These are phyloP conservation scores for Manacus vitellinus DNA, from an alignment of 2,113 vertebrate genomes.

Conservation along the genomic window DNA sequence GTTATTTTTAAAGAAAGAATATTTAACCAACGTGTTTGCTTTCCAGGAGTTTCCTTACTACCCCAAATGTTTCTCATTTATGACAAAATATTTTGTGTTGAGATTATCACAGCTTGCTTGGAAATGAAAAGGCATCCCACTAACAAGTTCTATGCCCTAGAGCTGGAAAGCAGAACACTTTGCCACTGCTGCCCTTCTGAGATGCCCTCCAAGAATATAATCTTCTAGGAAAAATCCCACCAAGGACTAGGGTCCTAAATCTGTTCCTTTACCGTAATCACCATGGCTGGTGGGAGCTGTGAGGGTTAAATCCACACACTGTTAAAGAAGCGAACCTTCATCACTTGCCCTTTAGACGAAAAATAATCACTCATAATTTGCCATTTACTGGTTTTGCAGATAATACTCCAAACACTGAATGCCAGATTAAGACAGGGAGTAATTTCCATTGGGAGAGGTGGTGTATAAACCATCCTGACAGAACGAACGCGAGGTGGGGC, in stretches of 20 bases:
- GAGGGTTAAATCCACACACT: not conserved
- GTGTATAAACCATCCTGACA: not conserved
- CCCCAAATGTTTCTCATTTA: not conserved
- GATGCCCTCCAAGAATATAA: not conserved
- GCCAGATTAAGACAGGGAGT: rapidly evolving
- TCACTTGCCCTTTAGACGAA: too few relatives aligned
- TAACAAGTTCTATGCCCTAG: rapidly evolving
- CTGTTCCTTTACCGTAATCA: rapidly evolving
- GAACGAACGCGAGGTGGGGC: rapidly evolving
- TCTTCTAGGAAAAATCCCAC: not conserved
- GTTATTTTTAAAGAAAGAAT: not conserved
- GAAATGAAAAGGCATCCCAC: not conserved
- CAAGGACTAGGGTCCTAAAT: not conserved
- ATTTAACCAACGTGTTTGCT: not conserved
- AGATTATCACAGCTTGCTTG: not conserved
- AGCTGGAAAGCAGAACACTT: not conserved
- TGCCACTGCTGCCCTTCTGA: rapidly evolving
- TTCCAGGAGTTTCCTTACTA: not conserved
- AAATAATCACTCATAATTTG: too few relatives aligned
- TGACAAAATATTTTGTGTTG: not conserved
- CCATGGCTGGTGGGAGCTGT: not conserved
- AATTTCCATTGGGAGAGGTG: not conserved
- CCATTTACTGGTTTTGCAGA: not conserved
- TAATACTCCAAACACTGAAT: not conserved
- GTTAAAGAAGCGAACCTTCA: not conserved